A percentile compares a stretch with the other conserved stretches of the same genome.
These are phyloP conservation scores for Globodera ellingtonae DNA, from an alignment of 1,140 invertebrate species.

Conservation along the genomic window DNA sequence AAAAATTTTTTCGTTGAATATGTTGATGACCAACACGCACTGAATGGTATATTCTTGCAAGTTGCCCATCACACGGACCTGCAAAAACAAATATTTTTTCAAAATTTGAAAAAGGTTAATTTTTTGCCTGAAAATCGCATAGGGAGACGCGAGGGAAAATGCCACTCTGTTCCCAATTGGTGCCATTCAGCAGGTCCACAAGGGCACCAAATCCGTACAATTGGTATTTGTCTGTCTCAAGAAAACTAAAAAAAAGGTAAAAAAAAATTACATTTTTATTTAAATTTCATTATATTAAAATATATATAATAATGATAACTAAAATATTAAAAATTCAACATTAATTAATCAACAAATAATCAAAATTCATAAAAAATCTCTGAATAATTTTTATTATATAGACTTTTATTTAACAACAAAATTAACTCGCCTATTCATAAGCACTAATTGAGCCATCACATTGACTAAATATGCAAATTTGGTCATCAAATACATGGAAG, in stretches of 20 bases:
- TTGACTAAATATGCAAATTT: conserved; percentile 48
- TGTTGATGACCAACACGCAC: conserved; percentile 69
- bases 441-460: conserved; percentile 37
- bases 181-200: conserved; percentile 52
- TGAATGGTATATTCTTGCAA: conserved; percentile 68
- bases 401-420: no score
- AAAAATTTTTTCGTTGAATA: conserved; percentile 70
- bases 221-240: conserved; percentile 42
- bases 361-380: no score
- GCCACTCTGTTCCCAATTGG: conserved; percentile 61
- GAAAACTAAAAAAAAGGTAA: conserved; percentile 41
- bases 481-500: conserved; percentile 56
- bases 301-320: no score
- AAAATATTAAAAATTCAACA: no score
- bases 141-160: conserved; percentile 68
- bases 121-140: conserved; percentile 68
- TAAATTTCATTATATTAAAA: background rate
- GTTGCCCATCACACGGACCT: conserved; percentile 64
- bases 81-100: conserved; percentile 32
- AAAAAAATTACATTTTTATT: background rate
- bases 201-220: conserved; percentile 57
- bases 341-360: no score
- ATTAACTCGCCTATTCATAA: conserved; percentile 44
- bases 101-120: conserved; percentile 67
- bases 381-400: no score